A percentile compares a stretch with the other conserved stretches of the same genome.
These are phyloP conservation scores for Babyrousa celebensis DNA, from an alignment of 2,797 vertebrate genomes.

Conservation along the genomic window DNA sequence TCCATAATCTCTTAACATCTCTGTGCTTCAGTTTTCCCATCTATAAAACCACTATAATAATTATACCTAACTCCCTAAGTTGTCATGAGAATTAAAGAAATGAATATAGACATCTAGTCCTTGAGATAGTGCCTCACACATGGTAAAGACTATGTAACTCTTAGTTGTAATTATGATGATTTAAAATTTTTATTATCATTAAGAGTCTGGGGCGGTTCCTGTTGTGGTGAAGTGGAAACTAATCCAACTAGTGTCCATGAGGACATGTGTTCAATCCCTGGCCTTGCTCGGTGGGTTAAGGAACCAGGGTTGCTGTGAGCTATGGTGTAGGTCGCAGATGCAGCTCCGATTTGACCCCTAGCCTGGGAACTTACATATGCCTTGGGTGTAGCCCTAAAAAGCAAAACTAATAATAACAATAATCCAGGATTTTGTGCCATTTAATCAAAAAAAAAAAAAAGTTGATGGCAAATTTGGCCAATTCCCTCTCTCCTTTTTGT, in stretches of 20 bases:
- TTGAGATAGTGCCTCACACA: neutral
- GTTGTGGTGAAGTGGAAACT: no score
- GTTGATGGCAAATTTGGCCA: neutral
- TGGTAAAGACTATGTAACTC: neutral
- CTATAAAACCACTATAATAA: conserved; percentile 3
- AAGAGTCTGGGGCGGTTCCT: neutral
- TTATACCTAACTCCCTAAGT: neutral
- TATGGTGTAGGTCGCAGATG: no score
- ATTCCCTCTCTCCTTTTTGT: neutral
- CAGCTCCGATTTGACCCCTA: no score
- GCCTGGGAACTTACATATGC: no score
- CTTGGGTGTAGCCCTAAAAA: no score
- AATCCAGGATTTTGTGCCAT: conserved; percentile 27
- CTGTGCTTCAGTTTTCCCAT: conserved; percentile 21
- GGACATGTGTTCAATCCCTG: no score
- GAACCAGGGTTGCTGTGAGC: no score
- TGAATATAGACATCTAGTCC: neutral
- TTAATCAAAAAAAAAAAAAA: neutral
- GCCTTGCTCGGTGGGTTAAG: no score
- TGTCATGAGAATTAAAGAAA: neutral
- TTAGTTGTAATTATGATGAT: neutral
- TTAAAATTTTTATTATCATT: neutral
- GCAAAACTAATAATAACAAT: neutral
- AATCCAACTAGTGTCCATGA: no score
- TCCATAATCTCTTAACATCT: conserved; percentile 2